Conservation (phyloP, 2,888 invertebrate species). For the Steromphala cineraria region DNA sequence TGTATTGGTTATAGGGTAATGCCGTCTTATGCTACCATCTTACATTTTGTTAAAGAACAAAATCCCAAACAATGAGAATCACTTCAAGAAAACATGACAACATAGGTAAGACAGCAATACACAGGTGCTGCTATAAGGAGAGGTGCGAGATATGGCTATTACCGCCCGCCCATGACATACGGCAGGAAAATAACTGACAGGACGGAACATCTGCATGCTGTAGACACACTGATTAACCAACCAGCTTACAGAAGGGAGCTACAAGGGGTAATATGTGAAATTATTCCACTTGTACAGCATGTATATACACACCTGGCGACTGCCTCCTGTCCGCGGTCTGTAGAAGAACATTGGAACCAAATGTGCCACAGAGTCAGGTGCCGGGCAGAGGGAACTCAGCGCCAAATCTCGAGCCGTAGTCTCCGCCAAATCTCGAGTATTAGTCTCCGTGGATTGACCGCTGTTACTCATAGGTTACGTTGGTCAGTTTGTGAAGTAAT, state of each 20-base stretch:
- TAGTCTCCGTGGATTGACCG: too few species aligned
- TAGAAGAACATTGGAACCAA: conserved; percentile 26
- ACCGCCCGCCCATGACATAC: too few species aligned
- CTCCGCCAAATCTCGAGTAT: too few species aligned
- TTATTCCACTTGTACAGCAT: conserved; percentile 4
- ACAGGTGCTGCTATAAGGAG: neutral
- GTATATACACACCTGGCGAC: conserved; percentile 6
- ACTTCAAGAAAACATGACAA: neutral
- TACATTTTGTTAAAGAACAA: too few species aligned
- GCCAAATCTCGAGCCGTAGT: too few species aligned
- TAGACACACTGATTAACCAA: neutral
- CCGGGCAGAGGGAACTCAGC: neutral
- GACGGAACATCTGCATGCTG: neutral
- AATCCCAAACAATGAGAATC: neutral
- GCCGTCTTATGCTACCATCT: too few species aligned
- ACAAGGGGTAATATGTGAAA: conserved; percentile 20
- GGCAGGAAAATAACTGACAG: neutral
- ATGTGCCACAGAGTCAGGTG: conserved; percentile 8
- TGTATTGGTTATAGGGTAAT: too few species aligned
- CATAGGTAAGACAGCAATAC: neutral
- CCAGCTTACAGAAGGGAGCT: neutral
- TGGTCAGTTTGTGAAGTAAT: too few species aligned
- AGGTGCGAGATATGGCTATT: neutral
- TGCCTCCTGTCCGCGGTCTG: neutral
- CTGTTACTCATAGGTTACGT: too few species aligned